Conservation (phyloP, 2,888 invertebrate genomes). For the Lissocephala sabroskyi region DNA sequence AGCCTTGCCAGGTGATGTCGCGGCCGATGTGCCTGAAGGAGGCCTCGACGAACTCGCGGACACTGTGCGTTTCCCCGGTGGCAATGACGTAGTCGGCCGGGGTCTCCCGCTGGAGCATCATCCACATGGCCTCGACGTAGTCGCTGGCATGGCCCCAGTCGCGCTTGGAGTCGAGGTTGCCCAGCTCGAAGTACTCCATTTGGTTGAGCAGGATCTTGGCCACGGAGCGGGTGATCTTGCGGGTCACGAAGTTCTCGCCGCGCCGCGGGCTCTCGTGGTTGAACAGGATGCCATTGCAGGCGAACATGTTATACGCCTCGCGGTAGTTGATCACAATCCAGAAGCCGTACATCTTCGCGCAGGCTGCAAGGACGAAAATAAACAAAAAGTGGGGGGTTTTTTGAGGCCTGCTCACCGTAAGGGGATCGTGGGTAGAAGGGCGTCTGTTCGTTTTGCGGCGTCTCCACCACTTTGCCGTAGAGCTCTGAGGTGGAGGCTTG, state of each 20-base stretch:
- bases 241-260: slow-evolving; percentile 98
- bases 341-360: slow-evolving; percentile 95
- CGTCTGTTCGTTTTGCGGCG: slow-evolving; percentile 94
- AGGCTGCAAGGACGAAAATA: too few relatives aligned
- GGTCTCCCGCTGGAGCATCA: slow-evolving; percentile 94
- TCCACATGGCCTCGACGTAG: slow-evolving; percentile 99
- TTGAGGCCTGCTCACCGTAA: slow-evolving; percentile 80
- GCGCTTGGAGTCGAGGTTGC: slow-evolving; percentile 94
- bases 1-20: slow-evolving; percentile 90
- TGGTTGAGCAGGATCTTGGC: slow-evolving; percentile 95
- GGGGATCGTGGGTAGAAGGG: slow-evolving; percentile 97
- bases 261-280: slow-evolving; percentile 97
- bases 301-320: slow-evolving; percentile 95
- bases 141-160: slow-evolving; percentile 99
- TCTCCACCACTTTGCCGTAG: slow-evolving; percentile 93
- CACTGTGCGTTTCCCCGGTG: slow-evolving; percentile 95
- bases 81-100: slow-evolving; percentile 99
- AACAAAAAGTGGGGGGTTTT: slow-evolving; percentile 1
- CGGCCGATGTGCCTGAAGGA: slow-evolving; percentile 89
- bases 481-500: slow-evolving; percentile 97
- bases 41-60: slow-evolving; percentile 95
- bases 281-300: slow-evolving; percentile 96
- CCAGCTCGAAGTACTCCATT: slow-evolving; percentile 88
- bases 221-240: slow-evolving; percentile 97
- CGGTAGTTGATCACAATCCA: slow-evolving; percentile 98